Conservation (phyloP, 2,797 vertebrate genomes). For the Denticeps clupeoides region DNA sequence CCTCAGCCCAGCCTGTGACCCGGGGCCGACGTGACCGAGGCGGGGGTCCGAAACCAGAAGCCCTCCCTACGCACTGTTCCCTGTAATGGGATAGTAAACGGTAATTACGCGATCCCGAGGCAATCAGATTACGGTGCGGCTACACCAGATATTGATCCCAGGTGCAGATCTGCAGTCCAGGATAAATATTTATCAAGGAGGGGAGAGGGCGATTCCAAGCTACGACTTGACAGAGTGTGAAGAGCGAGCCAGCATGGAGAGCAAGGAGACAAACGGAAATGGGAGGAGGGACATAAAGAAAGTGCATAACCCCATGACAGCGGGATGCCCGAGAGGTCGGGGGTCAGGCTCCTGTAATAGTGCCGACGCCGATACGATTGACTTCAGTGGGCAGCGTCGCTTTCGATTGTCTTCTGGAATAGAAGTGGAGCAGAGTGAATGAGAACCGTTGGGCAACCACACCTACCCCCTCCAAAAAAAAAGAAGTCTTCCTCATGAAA, state of each 20-base stretch:
- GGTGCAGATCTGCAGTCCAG: slow-evolving; percentile 34
- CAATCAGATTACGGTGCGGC: slow-evolving; percentile 50
- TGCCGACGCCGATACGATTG: too few relatives aligned
- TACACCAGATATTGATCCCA: slow-evolving; percentile 54
- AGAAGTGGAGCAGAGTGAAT: background rate
- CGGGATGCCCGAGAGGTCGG: too few relatives aligned
- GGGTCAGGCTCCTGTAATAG: too few relatives aligned
- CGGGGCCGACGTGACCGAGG: too few relatives aligned
- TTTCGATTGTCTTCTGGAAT: too few relatives aligned
- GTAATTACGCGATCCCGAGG: slow-evolving; percentile 49
- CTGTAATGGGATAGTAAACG: slow-evolving; percentile 40
- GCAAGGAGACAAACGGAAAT: slow-evolving; percentile 9
- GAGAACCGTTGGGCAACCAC: too few relatives aligned
- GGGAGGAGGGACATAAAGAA: too few relatives aligned
- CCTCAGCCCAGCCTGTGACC: too few relatives aligned
- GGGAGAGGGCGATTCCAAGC: background rate
- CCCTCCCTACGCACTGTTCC: slow-evolving; percentile 15
- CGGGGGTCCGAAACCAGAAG: slow-evolving; percentile 19
- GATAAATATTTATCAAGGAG: slow-evolving; percentile 47
- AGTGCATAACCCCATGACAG: too few relatives aligned
- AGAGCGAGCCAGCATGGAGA: slow-evolving; percentile 10
- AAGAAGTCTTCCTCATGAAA: background rate
- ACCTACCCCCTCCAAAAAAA: too few relatives aligned
- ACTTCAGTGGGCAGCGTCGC: too few relatives aligned
- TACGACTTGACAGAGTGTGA: too few relatives aligned